Base-by-base conservation (phyloP, 2,888 invertebrate genomes). In the Cheilosia grossa region DNA sequence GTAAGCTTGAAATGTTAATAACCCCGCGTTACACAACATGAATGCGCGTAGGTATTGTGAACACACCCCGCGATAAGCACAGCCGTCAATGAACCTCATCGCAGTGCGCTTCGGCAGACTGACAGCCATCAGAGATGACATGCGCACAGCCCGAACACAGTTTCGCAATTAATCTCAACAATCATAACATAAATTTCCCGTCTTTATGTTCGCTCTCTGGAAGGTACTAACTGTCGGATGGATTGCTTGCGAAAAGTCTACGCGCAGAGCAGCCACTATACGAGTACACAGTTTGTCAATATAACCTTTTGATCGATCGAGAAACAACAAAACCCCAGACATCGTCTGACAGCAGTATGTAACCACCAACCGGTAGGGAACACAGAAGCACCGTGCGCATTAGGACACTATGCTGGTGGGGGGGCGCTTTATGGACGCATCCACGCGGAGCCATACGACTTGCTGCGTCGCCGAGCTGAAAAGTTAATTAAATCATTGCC, bases 141-240 rank as follows among this genome's bases (percentile, higher is more conserved):
- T 85, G 87, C 7, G 30, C 30, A 9, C 83, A 69, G 75, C 63
- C 44, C 78, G 87, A 87, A 86, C 83, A 87, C 83, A 75, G 83
- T 75, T 87, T 87, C 83, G 82, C 86, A 87, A 83, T 87, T 82
- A 87, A 87, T 87, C 87, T 73, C 54, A 58, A 69, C 82, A 81
- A 86, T 82, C 77, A 78, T 82, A 73, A 82, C 86, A 86, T 86
- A 86, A 86, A 86, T 86, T 82, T 81, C 27, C 75, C 85, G 75
- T 72, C 75, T 85, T 85, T 85, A 81, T 81, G 81, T 61, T 67
- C 63, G 64, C 37, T 66, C 80, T 72, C 74, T 72, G 75, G 61
- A 73, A 67, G 61, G 10, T 75, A 67, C 81, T 44, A 67, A 85
- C 74, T 81, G 75, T 81, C 75, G 56, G 44, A 10, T 44, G 63